These are phyloP conservation scores for Macrotis lagotis DNA, from an alignment of 2,113 vertebrate genomes.

Conservation along the genomic window DNA sequence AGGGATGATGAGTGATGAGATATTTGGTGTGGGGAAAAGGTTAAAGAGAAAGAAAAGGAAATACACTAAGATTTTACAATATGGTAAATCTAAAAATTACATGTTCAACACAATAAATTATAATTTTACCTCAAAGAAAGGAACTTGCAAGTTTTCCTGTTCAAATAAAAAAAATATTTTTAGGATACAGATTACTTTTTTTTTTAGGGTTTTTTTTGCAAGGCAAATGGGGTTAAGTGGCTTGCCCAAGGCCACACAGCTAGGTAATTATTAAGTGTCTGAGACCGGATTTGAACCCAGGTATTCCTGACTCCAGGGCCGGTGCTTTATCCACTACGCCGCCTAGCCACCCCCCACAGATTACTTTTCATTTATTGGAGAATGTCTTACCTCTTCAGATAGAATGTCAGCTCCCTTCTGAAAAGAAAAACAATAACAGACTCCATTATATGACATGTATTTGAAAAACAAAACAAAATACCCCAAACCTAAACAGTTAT, in stretches of 20 bases:
- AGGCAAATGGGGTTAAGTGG: too few species aligned
- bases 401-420: conserved; percentile 9
- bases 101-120: fast-evolving
- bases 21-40: neutral
- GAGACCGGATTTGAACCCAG: too few species aligned
- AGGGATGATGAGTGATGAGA: neutral
- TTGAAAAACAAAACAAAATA: neutral
- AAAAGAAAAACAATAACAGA: neutral
- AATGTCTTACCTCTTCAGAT: conserved; percentile 41
- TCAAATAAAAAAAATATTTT: conserved; percentile 5
- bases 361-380: neutral
- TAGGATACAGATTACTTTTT: neutral
- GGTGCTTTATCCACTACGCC: too few species aligned
- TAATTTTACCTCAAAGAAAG: fast-evolving
- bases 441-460: neutral
- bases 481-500: neutral
- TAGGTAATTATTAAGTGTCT: too few species aligned
- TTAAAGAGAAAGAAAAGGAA: neutral
- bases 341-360: too few species aligned
- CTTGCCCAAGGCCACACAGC: too few species aligned
- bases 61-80: neutral
- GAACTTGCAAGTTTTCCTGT: fast-evolving
- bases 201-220: neutral
- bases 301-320: too few species aligned
- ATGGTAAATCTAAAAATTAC: conserved; percentile 8